Conservation (phyloP, 2,888 invertebrate species). For the Epistrophe grossulariae region DNA sequence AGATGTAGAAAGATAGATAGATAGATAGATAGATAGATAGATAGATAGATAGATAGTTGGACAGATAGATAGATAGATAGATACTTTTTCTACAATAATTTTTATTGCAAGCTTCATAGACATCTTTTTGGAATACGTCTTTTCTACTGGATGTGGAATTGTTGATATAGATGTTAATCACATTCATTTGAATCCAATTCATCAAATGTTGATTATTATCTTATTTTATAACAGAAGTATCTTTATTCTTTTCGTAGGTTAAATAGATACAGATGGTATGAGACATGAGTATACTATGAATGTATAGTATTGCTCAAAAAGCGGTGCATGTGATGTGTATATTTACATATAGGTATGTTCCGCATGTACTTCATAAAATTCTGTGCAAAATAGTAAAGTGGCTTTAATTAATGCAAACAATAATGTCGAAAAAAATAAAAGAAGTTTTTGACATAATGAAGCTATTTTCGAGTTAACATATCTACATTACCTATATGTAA, state of each 20-base stretch:
- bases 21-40: not conserved
- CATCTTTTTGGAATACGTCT: not conserved
- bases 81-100: not conserved
- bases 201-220: slow-evolving; percentile 47
- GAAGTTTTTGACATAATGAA: too few species aligned
- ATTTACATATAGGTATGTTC: not conserved
- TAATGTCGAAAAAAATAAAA: too few species aligned
- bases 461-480: too few species aligned
- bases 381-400: too few species aligned
- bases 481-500: too few species aligned
- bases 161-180: slow-evolving; percentile 36
- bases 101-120: not conserved
- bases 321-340: not conserved
- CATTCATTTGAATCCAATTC: slow-evolving; percentile 57
- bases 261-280: slow-evolving; percentile 20
- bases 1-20: not conserved
- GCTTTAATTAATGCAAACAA: too few species aligned
- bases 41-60: not conserved
- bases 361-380: not conserved
- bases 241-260: slow-evolving; percentile 18
- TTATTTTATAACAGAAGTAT: slow-evolving; percentile 12
- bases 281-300: not conserved
- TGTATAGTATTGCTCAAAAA: not conserved
- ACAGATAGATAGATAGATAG: too few species aligned
- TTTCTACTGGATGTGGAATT: not conserved